These are phyloP conservation scores for Lanius ludovicianus DNA, from an alignment of 2,113 vertebrate species.

Conservation along the genomic window DNA sequence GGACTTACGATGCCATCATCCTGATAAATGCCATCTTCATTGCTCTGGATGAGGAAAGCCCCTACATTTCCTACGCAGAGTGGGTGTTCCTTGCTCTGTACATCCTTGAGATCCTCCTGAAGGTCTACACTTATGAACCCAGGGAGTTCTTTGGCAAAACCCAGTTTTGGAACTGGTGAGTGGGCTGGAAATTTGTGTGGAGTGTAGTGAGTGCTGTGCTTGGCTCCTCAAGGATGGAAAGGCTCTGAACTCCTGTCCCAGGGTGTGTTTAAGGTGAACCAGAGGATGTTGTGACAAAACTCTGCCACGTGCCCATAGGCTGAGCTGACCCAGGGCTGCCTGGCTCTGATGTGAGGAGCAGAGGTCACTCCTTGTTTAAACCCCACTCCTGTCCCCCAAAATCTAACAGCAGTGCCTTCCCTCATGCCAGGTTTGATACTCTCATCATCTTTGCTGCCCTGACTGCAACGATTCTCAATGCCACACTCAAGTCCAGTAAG, in stretches of 20 bases:
- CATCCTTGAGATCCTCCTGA: conserved; percentile 88
- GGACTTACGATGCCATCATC: conserved; percentile 87
- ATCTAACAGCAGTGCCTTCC: conserved; percentile 28
- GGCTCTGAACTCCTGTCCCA: background rate
- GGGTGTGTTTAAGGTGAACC: background rate
- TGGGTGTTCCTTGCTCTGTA: conserved; percentile 90
- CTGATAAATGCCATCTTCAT: conserved; percentile 91
- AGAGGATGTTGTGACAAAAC: background rate
- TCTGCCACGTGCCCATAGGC: background rate
- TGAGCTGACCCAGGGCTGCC: background rate
- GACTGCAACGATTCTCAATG: conserved; percentile 81
- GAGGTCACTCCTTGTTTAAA: background rate
- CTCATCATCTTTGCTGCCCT: conserved; percentile 88
- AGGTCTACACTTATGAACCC: conserved; percentile 89
- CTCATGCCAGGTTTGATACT: conserved; percentile 85
- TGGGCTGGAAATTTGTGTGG: background rate
- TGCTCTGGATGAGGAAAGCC: conserved; percentile 86
- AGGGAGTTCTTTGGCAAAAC: conserved; percentile 82
- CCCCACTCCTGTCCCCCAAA: background rate
- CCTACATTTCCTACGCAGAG: conserved; percentile 81
- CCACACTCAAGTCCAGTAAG: conserved; percentile 83
- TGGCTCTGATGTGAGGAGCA: background rate
- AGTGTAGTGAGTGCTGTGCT: background rate
- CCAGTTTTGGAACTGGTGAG: conserved; percentile 96
- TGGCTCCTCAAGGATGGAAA: background rate